Percentiles rank a stretch among this genome's conserved stretches.
Evolutionary conservation across 2,113 vertebrate genomes (phyloP).

Genomic region (Salvator merianae): DNA sequence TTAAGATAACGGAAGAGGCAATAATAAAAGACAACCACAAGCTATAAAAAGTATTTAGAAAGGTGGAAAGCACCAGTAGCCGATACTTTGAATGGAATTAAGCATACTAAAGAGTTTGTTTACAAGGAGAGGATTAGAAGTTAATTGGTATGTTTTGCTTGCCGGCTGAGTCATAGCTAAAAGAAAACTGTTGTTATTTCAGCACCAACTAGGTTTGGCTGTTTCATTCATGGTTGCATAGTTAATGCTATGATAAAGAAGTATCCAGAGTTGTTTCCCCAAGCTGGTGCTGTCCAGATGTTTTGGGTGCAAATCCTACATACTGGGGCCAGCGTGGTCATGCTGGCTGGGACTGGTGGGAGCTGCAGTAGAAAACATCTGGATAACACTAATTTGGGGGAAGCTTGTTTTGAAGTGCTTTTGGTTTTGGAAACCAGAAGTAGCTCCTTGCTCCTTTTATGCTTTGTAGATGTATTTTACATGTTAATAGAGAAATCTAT

Average conservation of each 20-base stretch:
- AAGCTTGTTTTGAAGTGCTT: too few species aligned
- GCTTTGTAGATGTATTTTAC: slow-evolving; percentile 19
- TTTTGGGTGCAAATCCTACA: too few species aligned
- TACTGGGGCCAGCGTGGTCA: too few species aligned
- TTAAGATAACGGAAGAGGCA: slow-evolving; percentile 40
- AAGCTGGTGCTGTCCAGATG: too few species aligned
- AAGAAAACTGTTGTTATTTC: slow-evolving; percentile 45
- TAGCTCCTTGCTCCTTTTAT: not conserved
- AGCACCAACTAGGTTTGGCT: slow-evolving; percentile 47
- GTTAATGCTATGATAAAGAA: slow-evolving; percentile 23
- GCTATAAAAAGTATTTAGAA: slow-evolving; percentile 47
- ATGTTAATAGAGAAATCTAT: not conserved
- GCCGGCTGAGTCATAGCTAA: slow-evolving; percentile 29
- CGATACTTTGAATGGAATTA: slow-evolving; percentile 39
- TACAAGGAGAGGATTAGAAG: slow-evolving; percentile 10
- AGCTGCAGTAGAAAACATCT: too few species aligned
- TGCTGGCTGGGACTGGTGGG: too few species aligned
- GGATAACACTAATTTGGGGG: too few species aligned
- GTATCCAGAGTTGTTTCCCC: not conserved
- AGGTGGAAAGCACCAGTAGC: slow-evolving; percentile 8
- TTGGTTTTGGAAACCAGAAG: not conserved
- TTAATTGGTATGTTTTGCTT: slow-evolving; percentile 48
- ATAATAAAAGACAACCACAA: slow-evolving; percentile 42
- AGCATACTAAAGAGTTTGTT: not conserved
- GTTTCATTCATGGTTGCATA: slow-evolving; percentile 33